Evolutionary conservation across 2,797 vertebrate species (phyloP).

Genomic region (Tenualosa thibaudeaui): DNA sequence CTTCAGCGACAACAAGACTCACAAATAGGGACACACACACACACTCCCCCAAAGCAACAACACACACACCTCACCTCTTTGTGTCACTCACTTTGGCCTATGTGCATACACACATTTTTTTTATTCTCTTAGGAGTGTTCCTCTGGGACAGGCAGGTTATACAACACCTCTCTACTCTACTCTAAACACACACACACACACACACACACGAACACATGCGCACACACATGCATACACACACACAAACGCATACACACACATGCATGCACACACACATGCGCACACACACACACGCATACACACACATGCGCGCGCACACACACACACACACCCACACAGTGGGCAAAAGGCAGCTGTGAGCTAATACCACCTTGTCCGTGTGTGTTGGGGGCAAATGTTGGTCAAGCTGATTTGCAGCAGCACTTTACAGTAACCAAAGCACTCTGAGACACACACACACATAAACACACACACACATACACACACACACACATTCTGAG

Average conservation of each 20-base stretch:
- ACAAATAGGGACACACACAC: not conserved
- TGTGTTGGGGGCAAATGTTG: constrained; percentile 45
- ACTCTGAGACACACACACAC: not conserved
- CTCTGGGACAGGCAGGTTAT: constrained; percentile 41
- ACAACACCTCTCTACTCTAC: constrained; percentile 34
- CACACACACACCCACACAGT: not conserved
- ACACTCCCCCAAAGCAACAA: not conserved
- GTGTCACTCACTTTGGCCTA: too few relatives aligned
- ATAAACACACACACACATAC: too few relatives aligned
- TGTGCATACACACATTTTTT: constrained; percentile 18
- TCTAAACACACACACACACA: not conserved
- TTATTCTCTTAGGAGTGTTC: constrained; percentile 31
- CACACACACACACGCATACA: not conserved
- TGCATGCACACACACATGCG: not conserved
- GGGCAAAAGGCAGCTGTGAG: too few relatives aligned
- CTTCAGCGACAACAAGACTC: not conserved
- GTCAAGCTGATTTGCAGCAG: constrained; percentile 58
- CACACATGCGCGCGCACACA: not conserved
- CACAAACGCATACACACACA: not conserved
- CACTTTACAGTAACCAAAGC: not conserved
- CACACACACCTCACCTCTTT: not conserved
- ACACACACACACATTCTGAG: too few relatives aligned
- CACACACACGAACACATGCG: not conserved
- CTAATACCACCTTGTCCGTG: not conserved
- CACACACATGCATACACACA: constrained; percentile 9